These are phyloP conservation scores for Spizaetus ornatus DNA, from an alignment of 2,113 vertebrate species.

Conservation along the genomic window DNA sequence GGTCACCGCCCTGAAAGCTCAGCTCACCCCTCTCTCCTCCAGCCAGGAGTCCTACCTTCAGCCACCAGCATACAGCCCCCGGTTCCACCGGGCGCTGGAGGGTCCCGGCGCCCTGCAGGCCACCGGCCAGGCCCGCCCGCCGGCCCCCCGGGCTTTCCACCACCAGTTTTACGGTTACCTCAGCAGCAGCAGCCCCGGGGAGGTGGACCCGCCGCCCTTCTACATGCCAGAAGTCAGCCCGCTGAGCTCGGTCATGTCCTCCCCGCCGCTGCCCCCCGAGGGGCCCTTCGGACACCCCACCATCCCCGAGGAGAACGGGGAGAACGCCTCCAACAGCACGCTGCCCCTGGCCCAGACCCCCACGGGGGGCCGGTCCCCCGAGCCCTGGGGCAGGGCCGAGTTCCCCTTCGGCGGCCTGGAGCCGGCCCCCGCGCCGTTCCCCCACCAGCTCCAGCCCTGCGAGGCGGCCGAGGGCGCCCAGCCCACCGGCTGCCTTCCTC, in stretches of 20 bases:
- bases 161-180: slow-evolving; percentile 96
- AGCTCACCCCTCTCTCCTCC: slow-evolving; percentile 94
- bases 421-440: slow-evolving; percentile 87
- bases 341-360: slow-evolving; percentile 94
- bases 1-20: slow-evolving; percentile 90
- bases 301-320: slow-evolving; percentile 92
- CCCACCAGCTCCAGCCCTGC: slow-evolving; percentile 84
- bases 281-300: slow-evolving; percentile 92
- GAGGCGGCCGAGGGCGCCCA: slow-evolving; percentile 85
- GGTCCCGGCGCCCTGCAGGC: slow-evolving; percentile 88
- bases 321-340: slow-evolving; percentile 91
- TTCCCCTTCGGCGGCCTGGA: slow-evolving; percentile 91
- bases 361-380: slow-evolving; percentile 89
- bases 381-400: slow-evolving; percentile 91
- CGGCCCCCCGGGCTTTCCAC: slow-evolving; percentile 89
- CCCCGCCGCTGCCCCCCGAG: slow-evolving; percentile 85
- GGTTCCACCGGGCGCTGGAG: slow-evolving; percentile 90
- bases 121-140: slow-evolving; percentile 89
- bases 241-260: slow-evolving; percentile 94
- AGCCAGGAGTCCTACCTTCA: slow-evolving; percentile 98
- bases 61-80: slow-evolving; percentile 97
- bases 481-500: slow-evolving; percentile 74
- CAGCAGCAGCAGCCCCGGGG: slow-evolving; percentile 88
- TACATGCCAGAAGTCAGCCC: slow-evolving; percentile 99
- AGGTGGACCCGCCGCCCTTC: slow-evolving; percentile 94